Percentiles rank a stretch among this genome's conserved stretches.
These are phyloP conservation scores for Leptopilina drosophilae DNA, from an alignment of 2,888 invertebrate genomes.

Conservation along the genomic window DNA sequence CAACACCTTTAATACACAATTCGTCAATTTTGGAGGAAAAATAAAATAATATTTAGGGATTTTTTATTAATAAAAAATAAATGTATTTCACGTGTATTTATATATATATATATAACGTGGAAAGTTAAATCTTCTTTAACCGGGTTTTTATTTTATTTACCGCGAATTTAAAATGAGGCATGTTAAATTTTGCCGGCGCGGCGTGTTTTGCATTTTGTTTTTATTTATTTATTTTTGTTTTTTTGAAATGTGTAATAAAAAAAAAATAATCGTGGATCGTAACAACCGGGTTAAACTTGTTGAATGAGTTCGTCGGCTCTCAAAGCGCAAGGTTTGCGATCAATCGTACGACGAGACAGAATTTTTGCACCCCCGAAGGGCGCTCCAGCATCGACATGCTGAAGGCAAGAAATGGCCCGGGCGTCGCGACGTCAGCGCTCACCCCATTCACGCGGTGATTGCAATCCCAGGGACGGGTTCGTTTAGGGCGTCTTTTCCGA, in stretches of 20 bases:
- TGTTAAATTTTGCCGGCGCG: constrained; percentile 13
- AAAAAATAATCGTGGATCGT: background rate
- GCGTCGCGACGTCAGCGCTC: constrained; percentile 73
- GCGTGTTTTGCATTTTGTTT: background rate
- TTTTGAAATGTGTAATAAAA: background rate
- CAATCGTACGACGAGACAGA: constrained; percentile 34
- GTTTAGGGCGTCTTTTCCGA: constrained; percentile 24
- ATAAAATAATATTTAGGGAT: background rate
- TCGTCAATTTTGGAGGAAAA: background rate
- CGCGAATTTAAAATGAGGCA: background rate
- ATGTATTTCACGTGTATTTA: no score
- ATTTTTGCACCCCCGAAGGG: constrained; percentile 70
- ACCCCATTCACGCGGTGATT: constrained; percentile 62
- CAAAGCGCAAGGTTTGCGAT: constrained; percentile 19
- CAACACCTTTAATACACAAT: background rate
- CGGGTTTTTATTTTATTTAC: constrained; percentile 14
- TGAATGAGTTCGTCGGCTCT: constrained; percentile 42
- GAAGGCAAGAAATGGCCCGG: constrained; percentile 75
- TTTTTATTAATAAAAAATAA: background rate
- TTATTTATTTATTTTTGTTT: background rate
- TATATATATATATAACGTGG: no score
- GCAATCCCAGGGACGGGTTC: constrained; percentile 52
- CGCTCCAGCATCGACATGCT: constrained; percentile 73
- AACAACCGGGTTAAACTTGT: constrained; percentile 49
- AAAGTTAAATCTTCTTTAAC: background rate